These are phyloP conservation scores for Laticauda colubrina DNA, from an alignment of 2,113 vertebrate species.

Conservation along the genomic window DNA sequence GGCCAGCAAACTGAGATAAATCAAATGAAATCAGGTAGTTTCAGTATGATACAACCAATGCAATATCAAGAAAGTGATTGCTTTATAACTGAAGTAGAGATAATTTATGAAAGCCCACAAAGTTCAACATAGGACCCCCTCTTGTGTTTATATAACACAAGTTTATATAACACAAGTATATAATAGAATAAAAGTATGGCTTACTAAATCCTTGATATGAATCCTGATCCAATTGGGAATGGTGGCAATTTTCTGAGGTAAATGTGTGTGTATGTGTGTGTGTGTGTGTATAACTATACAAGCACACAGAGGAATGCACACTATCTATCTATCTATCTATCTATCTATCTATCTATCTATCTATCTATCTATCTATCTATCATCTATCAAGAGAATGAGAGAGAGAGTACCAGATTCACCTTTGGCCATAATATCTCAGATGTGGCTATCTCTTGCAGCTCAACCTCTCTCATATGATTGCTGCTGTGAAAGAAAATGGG, in stretches of 20 bases:
- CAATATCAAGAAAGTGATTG: background rate
- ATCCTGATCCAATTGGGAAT: background rate
- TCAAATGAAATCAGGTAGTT: background rate
- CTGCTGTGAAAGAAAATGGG: background rate
- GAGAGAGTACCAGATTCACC: background rate
- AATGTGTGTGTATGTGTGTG: too few relatives aligned
- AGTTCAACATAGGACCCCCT: background rate
- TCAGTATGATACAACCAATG: background rate
- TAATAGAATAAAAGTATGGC: background rate
- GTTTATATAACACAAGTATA: background rate
- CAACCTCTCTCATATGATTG: background rate
- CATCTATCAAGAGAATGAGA: too few relatives aligned
- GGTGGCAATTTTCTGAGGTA: background rate
- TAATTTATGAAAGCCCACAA: background rate
- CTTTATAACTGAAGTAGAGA: background rate
- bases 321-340: too few relatives aligned
- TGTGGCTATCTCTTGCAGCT: background rate
- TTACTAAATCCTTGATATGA: background rate
- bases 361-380: too few relatives aligned
- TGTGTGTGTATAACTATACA: too few relatives aligned
- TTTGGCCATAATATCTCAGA: background rate
- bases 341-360: too few relatives aligned
- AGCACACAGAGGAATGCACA: too few relatives aligned
- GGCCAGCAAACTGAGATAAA: constrained; percentile 39
- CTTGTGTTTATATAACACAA: background rate